Percentiles rank a stretch among this genome's conserved stretches.
Evolutionary conservation across 2,113 vertebrate species (phyloP).

Genomic region (Thinocorus orbignyianus): DNA sequence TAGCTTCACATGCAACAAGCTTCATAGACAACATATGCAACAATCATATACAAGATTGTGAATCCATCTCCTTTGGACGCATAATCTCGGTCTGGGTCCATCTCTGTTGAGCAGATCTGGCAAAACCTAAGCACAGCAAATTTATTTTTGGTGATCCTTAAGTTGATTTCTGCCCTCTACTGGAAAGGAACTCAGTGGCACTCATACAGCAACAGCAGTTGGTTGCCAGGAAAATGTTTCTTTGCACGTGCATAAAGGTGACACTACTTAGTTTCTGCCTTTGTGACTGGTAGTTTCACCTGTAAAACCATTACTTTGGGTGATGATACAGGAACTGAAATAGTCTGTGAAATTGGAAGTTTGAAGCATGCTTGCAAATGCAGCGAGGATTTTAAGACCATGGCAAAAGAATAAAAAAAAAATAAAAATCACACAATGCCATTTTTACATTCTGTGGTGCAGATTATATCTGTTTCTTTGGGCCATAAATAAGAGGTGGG

Average conservation of each 20-base stretch:
- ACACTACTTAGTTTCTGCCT: background rate
- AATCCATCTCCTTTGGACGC: background rate
- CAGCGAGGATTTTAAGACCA: background rate
- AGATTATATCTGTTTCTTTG: background rate
- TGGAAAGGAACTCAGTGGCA: background rate
- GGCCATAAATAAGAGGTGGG: background rate
- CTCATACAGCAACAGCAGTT: background rate
- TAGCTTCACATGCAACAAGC: background rate
- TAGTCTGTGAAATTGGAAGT: background rate
- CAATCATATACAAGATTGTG: too few species aligned
- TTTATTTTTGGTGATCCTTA: background rate
- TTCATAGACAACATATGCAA: too few species aligned
- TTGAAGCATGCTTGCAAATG: background rate
- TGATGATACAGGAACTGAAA: background rate
- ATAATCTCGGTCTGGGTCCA: background rate
- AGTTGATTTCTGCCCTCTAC: background rate
- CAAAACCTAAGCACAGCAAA: background rate
- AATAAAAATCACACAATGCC: fast-evolving
- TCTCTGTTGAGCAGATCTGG: background rate
- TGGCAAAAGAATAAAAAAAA: background rate
- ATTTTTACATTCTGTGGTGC: background rate
- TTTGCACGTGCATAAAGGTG: too few species aligned
- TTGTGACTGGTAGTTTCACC: background rate
- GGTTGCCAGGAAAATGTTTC: background rate
- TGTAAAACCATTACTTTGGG: background rate